Base-by-base conservation (phyloP, 2,888 invertebrate species). In the Rhabditoides inermis region DNA sequence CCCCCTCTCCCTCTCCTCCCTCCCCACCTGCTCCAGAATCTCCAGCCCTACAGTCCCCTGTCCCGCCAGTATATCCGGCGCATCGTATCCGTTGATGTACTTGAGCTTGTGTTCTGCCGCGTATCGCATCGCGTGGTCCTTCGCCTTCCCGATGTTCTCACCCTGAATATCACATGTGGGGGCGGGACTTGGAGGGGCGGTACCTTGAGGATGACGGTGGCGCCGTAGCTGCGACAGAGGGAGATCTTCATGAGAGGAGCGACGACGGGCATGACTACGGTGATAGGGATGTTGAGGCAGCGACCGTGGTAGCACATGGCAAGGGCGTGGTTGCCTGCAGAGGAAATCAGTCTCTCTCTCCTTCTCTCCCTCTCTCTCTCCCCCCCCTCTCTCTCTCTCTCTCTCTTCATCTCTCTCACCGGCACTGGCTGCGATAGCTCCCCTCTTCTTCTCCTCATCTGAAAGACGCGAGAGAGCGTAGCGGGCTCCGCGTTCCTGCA, bases 221-320 rank as follows among this genome's bases (percentile, higher is more conserved):
- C 91, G 5, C 88, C 87, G 75, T 84, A 87, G 48, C 85, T 85
- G 49, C 84, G 83, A 76, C 92, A 92, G 59, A 86, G 85, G 73
- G 88, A 85, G 45, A 92, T 86, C 80, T 92, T 94, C 90, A 92
- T 92, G 53, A 94, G 87, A 0, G 92, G 91, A 0, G 92, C 92
- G 0, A 88, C 85, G 37, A 85, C 84, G 0, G 92, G 92, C 92
- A 94, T 92, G n/a, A 94, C 88, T 4, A 94, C 88, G 0, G 87
- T 88, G 0, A 85, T 84, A 0, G 86, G 84, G 25, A 87, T 82
- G 20, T 81, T 53, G 7, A 88, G 80, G 54, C 83, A 82, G 63
- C 83, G 80, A 0, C 88, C 88, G 76, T 88, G 88, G 76, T 86
- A 89, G 62, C 85, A 84, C 44, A 88, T 79, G 1, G 85, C 86